A percentile compares a stretch with the other conserved stretches of the same genome.
Conservation (phyloP, 2,113 vertebrate species). For the Notarius quadriscutis region DNA sequence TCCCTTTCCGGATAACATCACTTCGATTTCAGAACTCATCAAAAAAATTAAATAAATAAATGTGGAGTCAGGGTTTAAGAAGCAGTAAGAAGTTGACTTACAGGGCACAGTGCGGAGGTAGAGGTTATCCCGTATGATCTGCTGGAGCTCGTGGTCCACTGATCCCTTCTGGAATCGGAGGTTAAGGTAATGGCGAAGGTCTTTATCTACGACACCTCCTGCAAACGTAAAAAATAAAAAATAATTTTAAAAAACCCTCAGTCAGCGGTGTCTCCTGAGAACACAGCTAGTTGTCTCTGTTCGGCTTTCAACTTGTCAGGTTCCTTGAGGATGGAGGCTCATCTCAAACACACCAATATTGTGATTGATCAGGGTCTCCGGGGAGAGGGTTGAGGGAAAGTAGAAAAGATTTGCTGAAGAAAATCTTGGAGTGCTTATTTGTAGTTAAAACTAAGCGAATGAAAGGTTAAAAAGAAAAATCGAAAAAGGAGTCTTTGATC, state of each 20-base stretch:
- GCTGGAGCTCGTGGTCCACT: constrained; percentile 97
- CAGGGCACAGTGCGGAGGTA: constrained; percentile 99
- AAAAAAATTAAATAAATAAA: not conserved
- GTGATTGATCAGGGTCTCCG: not conserved
- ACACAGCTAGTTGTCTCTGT: too few species aligned
- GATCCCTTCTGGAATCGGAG: constrained; percentile 98
- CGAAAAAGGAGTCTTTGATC: not conserved
- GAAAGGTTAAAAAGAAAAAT: not conserved
- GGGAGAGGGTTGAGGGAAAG: not conserved
- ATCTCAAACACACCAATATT: not conserved
- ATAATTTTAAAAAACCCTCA: not conserved
- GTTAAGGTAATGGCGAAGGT: constrained; percentile 99
- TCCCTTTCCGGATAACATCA: not conserved
- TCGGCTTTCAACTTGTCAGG: not conserved
- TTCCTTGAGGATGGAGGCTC: not conserved
- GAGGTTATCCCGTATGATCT: constrained; percentile 99
- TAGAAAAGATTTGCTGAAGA: not conserved
- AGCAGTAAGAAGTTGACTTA: constrained; percentile 73
- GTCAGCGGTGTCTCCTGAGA: not conserved
- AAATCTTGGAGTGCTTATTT: not conserved
- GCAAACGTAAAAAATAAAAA: constrained; percentile 30
- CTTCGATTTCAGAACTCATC: not conserved
- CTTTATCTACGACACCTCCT: constrained; percentile 98
- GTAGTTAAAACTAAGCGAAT: not conserved
- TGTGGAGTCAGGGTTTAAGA: not conserved